Evolutionary conservation across 1,140 invertebrate genomes (phyloP), one percentile per base, ranked within the genome.

Genomic region (Bradysia coprophila): DNA sequence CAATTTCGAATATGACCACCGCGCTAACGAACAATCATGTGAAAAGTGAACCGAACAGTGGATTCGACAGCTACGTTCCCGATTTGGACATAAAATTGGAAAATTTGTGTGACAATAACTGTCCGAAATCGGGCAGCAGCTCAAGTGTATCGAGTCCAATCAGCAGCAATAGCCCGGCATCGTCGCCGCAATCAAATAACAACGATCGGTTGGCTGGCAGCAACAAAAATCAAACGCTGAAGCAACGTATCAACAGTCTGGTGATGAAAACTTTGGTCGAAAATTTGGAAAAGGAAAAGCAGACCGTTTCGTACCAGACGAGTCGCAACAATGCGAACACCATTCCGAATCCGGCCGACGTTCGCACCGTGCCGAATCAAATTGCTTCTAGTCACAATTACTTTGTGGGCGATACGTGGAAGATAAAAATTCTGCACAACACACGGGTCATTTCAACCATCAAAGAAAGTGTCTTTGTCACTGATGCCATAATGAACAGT

Each of bases 241-340:
- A 89, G 55, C 84, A 90, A 51, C 69, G 86, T 52, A 81, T 92
- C 24, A 90, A 88, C 59, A 83, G 73, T 41, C 71, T 90, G 49
- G 77, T 92, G 1, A 78, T 89, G 56, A 86, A 88, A 56, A 89
- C 85, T 31, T 62, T 93, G 28, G 86, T 86, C 19, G 85, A 92
- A 51, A 93, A 93, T 57, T 81, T 83, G 44, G 85, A 88, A 36
- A 75, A 80, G 52, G 86, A 90, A 57, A 72, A 78, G 32, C 58
- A 63, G 46, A 65, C 53, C 46, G 49, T 76, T 42, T 5, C 16
- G 15, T 8, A 22, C 15, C 21, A 23, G 21, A 10, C 21, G 11
- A 23, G 19, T 22, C 20, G 13, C 13, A 23, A 5, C 16, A 23
- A 23, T 22, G 15, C 20, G 10, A 43, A 41, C 33, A 31, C 41